Percentiles rank a stretch among this genome's conserved stretches.
These are phyloP conservation scores for Drosophila ohnishii DNA, from an alignment of 1,140 invertebrate species.

Conservation along the genomic window DNA sequence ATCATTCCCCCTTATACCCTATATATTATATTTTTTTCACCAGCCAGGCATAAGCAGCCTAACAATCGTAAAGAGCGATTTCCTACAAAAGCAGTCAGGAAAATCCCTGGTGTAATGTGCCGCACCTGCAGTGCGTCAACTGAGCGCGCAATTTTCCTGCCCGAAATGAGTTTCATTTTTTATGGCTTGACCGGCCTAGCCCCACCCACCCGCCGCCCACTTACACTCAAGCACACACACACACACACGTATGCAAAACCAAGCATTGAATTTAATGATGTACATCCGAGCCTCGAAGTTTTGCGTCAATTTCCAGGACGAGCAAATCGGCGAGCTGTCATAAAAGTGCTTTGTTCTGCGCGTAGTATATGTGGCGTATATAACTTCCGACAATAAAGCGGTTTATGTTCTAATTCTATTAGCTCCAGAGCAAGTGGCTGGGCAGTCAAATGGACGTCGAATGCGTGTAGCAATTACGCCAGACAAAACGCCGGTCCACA, in stretches of 20 bases:
- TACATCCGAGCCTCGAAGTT: slow-evolving; percentile 43
- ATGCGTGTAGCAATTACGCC: slow-evolving; percentile 68
- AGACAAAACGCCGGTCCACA: slow-evolving; percentile 39
- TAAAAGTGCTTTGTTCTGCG: slow-evolving; percentile 55
- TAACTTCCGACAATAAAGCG: slow-evolving; percentile 67
- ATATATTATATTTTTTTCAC: background rate
- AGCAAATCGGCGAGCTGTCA: slow-evolving; percentile 66
- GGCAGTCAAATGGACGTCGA: slow-evolving; percentile 41
- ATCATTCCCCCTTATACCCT: background rate
- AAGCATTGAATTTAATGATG: slow-evolving; percentile 60
- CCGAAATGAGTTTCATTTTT: slow-evolving; percentile 58
- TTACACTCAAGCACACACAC: background rate
- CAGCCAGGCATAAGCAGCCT: slow-evolving; percentile 26
- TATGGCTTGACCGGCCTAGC: slow-evolving; percentile 47
- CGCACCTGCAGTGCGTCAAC: slow-evolving; percentile 74
- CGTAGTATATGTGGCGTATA: slow-evolving; percentile 21
- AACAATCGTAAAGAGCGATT: slow-evolving; percentile 53
- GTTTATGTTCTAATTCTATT: slow-evolving; percentile 80
- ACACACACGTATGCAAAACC: slow-evolving; percentile 42
- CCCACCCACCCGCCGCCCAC: background rate
- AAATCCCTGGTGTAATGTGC: slow-evolving; percentile 57
- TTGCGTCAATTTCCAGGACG: slow-evolving; percentile 56
- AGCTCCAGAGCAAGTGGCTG: slow-evolving; percentile 56
- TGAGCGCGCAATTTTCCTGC: slow-evolving; percentile 54
- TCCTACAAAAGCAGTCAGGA: slow-evolving; percentile 24